Base-by-base conservation (phyloP, 1,140 invertebrate species). In the Eriocheir sinensis region DNA sequence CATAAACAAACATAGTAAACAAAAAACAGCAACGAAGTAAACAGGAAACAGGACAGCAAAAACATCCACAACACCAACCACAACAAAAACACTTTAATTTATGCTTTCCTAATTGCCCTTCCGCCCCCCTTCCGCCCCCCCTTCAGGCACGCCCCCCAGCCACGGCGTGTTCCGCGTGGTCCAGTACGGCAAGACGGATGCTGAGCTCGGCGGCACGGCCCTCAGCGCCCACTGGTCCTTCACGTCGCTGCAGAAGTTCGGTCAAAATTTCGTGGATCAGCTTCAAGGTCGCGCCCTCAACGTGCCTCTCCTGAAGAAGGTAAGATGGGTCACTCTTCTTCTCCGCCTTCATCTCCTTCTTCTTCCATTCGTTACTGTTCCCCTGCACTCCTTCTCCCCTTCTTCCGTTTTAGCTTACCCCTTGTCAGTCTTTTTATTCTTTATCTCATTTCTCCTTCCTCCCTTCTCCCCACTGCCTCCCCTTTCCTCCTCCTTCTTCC, bases 201-300 rank as follows among this genome's bases (percentile, higher is more conserved):
- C 98, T 96, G 97, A 98, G 88, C 96, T 99, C 6, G 98, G 99
- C 96, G 99, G 99, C 30, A 99, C 98, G 27, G 98, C 99, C 97
- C 96, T 99, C 93, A 98, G 98, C 27, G 98, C 99, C 36, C 99
- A 99, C 96, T 99, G 98, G 97, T 98, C 98, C 2, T 99, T 99
- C 97, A 98, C 98, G 2, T 98, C 98, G 3, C 97, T 99, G 17
- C 99, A 99, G 96, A 99, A 99, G 97, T 99, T 99, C 96, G 99
- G 99, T 27, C 98, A 99, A 97, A 98, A 98, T 89, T 97, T 99
- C 96, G 97, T 99, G 96, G 99, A 99, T 96, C 98, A 98, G 95
- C 97, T 99, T 38, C 97, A 98, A 96, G 99, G 99, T 92, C 97
- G 98, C 32, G 98, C 98, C 96, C 97, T 99, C 92, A 98, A 98